Evolutionary conservation across 1,140 invertebrate genomes (phyloP).

Genomic region (Contarinia nasturtii): DNA sequence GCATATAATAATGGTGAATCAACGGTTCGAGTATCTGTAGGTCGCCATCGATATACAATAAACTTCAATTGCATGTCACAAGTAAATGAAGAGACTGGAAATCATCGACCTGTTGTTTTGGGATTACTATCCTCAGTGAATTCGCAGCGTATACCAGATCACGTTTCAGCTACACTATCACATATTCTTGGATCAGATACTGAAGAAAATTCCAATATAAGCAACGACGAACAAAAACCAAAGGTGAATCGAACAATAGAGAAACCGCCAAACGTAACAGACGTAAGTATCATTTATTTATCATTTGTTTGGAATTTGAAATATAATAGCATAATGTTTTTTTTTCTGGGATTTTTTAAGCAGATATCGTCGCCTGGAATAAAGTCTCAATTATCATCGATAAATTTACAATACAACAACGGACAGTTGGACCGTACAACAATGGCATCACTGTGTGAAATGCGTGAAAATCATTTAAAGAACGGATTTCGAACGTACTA

Average conservation of each 20-base stretch:
- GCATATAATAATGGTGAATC: conserved; percentile 62
- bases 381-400: too few relatives aligned
- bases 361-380: not conserved
- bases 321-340: too few relatives aligned
- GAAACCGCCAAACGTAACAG: conserved; percentile 1
- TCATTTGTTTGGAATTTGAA: too few relatives aligned
- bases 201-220: not conserved
- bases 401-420: too few relatives aligned
- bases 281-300: too few relatives aligned
- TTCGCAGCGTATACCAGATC: not conserved
- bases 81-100: conserved; percentile 64
- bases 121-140: conserved; percentile 22
- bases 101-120: conserved; percentile 64
- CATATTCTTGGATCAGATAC: not conserved
- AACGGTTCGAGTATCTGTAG: conserved; percentile 50
- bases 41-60: conserved; percentile 57
- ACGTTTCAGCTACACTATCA: not conserved
- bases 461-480: too few relatives aligned
- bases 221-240: conserved; percentile 1
- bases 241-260: not conserved
- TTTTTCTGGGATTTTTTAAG: too few relatives aligned
- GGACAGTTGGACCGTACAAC: too few relatives aligned
- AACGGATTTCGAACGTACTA: too few relatives aligned
- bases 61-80: conserved; percentile 71
- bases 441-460: too few relatives aligned